Evolutionary conservation across 2,797 vertebrate genomes (phyloP).

Genomic region (Neosilurus hyrtlii): DNA sequence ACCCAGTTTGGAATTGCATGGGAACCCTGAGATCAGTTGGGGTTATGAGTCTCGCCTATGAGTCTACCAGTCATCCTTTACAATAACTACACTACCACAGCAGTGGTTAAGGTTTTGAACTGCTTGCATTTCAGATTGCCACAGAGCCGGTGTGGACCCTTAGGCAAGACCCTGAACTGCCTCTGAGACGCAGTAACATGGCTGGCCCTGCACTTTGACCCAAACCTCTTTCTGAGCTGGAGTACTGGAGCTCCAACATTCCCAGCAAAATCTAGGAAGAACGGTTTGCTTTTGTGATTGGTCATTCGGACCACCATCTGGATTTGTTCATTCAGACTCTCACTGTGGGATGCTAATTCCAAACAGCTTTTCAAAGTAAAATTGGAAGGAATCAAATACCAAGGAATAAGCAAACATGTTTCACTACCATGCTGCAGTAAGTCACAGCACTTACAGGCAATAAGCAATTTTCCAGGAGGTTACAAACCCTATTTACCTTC

Average conservation of each 20-base stretch:
- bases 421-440: slow-evolving; percentile 43
- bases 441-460: slow-evolving; percentile 27
- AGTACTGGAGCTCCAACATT: background rate
- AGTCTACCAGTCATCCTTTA: background rate
- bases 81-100: background rate
- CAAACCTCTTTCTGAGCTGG: background rate
- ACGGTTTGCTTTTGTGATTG: background rate
- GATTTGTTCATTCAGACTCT: background rate
- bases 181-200: background rate
- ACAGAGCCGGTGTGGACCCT: slow-evolving; percentile 3
- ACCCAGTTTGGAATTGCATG: background rate
- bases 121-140: background rate
- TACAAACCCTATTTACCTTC: background rate
- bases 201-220: background rate
- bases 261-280: background rate
- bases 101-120: background rate
- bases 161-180: background rate
- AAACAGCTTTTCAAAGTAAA: slow-evolving; percentile 41
- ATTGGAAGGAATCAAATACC: background rate
- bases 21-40: background rate
- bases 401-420: background rate
- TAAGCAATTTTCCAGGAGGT: background rate
- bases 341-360: slow-evolving; percentile 24
- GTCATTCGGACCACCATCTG: too few relatives aligned
- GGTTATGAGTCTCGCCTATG: too few relatives aligned